A percentile compares a stretch with the other conserved stretches of the same genome.
These are phyloP conservation scores for Perdix hodgsoniae DNA, from an alignment of 2,797 vertebrate species.

Conservation along the genomic window DNA sequence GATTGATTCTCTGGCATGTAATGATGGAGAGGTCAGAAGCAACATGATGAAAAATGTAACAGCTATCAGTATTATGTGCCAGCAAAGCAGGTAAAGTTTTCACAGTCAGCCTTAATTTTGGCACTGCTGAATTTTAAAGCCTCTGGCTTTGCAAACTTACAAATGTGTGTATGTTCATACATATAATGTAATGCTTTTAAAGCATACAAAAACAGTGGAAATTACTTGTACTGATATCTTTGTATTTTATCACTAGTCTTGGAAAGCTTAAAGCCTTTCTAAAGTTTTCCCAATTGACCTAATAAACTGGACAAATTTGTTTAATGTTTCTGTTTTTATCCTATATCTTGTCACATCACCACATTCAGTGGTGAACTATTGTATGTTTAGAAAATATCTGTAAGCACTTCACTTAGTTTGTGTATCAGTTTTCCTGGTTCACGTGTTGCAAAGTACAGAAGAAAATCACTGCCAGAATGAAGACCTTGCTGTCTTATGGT, in stretches of 20 bases:
- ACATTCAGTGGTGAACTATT: background rate
- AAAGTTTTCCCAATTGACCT: background rate
- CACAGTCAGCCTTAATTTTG: background rate
- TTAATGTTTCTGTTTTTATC: background rate
- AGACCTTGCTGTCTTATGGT: background rate
- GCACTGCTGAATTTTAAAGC: background rate
- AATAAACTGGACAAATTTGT: background rate
- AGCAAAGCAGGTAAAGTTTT: background rate
- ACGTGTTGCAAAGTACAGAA: background rate
- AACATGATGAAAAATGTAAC: background rate
- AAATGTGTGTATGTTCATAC: background rate
- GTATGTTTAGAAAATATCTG: background rate
- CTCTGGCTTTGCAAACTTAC: background rate
- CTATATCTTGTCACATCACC: background rate
- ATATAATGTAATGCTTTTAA: background rate
- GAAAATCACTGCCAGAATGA: background rate
- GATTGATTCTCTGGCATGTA: rapidly evolving
- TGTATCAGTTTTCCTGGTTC: background rate
- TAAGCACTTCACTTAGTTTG: background rate
- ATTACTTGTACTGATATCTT: background rate
- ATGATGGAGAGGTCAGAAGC: background rate
- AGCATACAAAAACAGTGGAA: background rate
- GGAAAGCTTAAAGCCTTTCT: background rate
- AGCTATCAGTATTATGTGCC: background rate
- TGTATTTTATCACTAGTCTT: background rate